Conservation (phyloP, 2,797 vertebrate species). For the Serranus cabrilla region DNA sequence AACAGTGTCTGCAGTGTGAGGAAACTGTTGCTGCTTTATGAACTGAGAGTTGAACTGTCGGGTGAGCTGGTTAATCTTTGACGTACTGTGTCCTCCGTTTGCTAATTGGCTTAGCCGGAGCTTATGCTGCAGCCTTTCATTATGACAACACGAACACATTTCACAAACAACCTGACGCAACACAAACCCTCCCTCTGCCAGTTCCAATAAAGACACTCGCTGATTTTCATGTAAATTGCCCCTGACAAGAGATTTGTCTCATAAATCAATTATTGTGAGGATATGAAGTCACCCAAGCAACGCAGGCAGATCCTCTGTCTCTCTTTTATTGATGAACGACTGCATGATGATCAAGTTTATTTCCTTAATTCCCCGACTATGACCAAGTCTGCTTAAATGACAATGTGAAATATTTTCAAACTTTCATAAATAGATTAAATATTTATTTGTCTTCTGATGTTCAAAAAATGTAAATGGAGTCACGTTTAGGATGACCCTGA, state of each 20-base stretch:
- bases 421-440: no score
- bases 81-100: conserved; percentile 26
- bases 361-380: neutral
- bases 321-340: neutral
- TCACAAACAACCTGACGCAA: conserved; percentile 18
- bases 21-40: conserved; percentile 26
- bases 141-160: conserved; percentile 5
- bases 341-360: neutral
- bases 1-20: neutral
- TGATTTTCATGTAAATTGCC: conserved; percentile 7
- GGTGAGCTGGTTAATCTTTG: conserved; percentile 58
- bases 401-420: no score
- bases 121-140: conserved; percentile 36
- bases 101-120: conserved; percentile 63
- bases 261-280: conserved; percentile 31
- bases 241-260: conserved; percentile 20
- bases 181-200: conserved; percentile 2
- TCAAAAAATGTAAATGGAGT: no score
- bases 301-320: neutral
- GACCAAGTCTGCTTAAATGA: no score
- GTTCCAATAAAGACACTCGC: conserved; percentile 12
- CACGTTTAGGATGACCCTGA: no score
- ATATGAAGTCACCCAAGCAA: neutral
- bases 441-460: no score
- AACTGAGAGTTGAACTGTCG: conserved; percentile 12